Base-by-base conservation (phyloP, 2,113 vertebrate genomes). In the Muntiacus muntjak region DNA sequence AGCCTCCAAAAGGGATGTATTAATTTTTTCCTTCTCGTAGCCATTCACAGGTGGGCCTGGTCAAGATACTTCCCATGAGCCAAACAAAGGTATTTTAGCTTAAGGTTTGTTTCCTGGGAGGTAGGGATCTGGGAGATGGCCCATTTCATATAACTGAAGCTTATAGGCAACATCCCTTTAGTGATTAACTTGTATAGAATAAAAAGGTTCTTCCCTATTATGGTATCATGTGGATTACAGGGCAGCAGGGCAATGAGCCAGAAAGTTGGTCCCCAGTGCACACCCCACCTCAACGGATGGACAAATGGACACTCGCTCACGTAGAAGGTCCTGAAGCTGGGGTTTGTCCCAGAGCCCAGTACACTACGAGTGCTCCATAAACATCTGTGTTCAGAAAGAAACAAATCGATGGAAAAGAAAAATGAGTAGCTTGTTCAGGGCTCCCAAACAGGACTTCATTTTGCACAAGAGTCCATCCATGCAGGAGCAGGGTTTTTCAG, bases 221-320 rank as follows among this genome's bases (percentile, higher is more conserved):
- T 50, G 33, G 50, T 25, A 25, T 54, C 50, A 25, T 8, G 2
- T 28, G 82, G 21, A 3, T 2, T 47, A 71, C 40, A 23, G 6
- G 2, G 23, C 0, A 0, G 17, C 3, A 7, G 9, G 11, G 13
- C 8, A 13, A 7, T 1, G 54, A 74, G 23, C 21, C 26, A 2
- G 11, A 2, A 7, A 26, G 15, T 15, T 14, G 25, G 15, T 74
- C 16, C 62, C 26, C 3, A 9, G 8, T 1, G 55, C 13, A 74
- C 30, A 4, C 45, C 25, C 45, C 3, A 5, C 10, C 2, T 11
- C n/a, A 19, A 1, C 0, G 0, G 28, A 55, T 14, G 71, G 54
- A 17, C 58, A 15, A 3, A 15, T 1, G 15, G 7, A 16, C 12
- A 2, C 43, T 57, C 21, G 1, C 5, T 57, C 54, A 30, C 1